A percentile compares a stretch with the other conserved stretches of the same genome.
These are phyloP conservation scores for Crotalus helleri DNA, from an alignment of 2,113 vertebrate genomes.

Conservation along the genomic window DNA sequence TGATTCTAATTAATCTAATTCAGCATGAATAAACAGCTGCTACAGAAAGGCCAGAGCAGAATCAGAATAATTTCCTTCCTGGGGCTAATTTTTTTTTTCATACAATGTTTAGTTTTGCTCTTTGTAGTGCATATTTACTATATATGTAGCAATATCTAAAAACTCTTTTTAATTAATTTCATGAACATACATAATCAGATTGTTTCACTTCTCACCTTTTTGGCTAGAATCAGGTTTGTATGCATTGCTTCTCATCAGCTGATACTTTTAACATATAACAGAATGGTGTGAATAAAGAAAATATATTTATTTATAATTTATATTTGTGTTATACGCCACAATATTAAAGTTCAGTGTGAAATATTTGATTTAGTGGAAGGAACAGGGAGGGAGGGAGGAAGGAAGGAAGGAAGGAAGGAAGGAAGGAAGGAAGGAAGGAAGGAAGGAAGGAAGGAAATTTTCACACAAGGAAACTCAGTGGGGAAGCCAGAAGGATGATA, in stretches of 20 bases:
- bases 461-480: too few relatives aligned
- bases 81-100: not conserved
- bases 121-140: not conserved
- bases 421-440: too few relatives aligned
- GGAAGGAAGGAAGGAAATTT: too few relatives aligned
- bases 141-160: not conserved
- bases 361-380: too few relatives aligned
- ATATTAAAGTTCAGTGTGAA: too few relatives aligned
- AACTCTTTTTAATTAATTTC: not conserved
- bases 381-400: too few relatives aligned
- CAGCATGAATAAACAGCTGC: not conserved
- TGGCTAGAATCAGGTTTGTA: not conserved
- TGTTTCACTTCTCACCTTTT: not conserved
- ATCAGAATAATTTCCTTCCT: not conserved
- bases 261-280: not conserved
- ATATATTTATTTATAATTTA: not conserved
- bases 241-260: not conserved
- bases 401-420: too few relatives aligned
- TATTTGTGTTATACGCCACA: not conserved
- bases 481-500: too few relatives aligned
- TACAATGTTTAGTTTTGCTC: not conserved
- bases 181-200: not conserved
- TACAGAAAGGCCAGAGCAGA: not conserved
- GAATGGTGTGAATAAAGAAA: not conserved
- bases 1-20: not conserved